Conservation (phyloP, 2,888 invertebrate species). For the Nephrotoma appendiculata region DNA sequence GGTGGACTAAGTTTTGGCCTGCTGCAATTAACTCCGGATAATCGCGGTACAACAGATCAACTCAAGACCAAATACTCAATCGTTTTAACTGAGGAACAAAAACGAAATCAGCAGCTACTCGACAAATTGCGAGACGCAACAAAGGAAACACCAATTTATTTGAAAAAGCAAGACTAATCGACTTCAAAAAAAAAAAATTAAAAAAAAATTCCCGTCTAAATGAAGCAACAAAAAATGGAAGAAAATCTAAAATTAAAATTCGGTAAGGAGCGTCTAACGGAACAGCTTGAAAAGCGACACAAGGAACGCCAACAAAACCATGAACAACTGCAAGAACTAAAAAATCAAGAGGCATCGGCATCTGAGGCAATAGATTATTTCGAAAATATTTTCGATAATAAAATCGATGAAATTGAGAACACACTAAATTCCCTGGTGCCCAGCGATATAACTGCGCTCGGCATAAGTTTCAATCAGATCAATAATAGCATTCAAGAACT, state of each 20-base stretch:
- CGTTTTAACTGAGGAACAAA: slow-evolving; percentile 18
- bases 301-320: slow-evolving; percentile 29
- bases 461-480: slow-evolving; percentile 50
- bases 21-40: slow-evolving; percentile 36
- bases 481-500: slow-evolving; percentile 57
- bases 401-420: slow-evolving; percentile 48
- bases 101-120: slow-evolving; percentile 23
- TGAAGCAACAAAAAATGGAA: slow-evolving; percentile 10
- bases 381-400: slow-evolving; percentile 49
- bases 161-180: slow-evolving; percentile 9
- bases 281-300: slow-evolving; percentile 28
- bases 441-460: slow-evolving; percentile 34
- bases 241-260: slow-evolving; percentile 8
- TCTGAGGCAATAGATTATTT: slow-evolving; percentile 46
- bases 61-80: slow-evolving; percentile 10
- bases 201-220: not conserved
- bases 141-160: slow-evolving; percentile 18
- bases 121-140: slow-evolving; percentile 23
- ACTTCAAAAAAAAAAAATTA: not conserved
- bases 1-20: slow-evolving; percentile 46
- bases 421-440: slow-evolving; percentile 38
- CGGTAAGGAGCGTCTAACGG: slow-evolving; percentile 23
- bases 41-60: slow-evolving; percentile 12
- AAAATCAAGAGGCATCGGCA: slow-evolving; percentile 23
- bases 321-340: slow-evolving; percentile 26